A percentile compares a stretch with the other conserved stretches of the same genome.
Evolutionary conservation across 2,113 vertebrate species (phyloP).

Genomic region (Eidolon helvum): DNA sequence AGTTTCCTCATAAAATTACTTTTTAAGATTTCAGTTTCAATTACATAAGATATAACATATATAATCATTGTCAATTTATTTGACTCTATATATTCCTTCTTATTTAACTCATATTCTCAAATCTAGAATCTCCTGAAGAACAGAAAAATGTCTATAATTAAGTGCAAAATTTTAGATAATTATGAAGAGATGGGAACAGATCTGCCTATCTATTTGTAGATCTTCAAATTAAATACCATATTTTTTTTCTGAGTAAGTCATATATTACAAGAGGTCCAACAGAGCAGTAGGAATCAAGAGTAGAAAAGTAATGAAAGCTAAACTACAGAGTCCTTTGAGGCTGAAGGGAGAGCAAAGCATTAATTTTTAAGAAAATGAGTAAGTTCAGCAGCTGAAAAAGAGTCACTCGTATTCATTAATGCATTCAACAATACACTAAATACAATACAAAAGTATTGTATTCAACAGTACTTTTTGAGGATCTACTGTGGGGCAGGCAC

Average conservation of each 20-base stretch:
- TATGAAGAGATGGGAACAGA: not conserved
- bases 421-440: not conserved
- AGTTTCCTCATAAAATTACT: not conserved
- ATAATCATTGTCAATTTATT: not conserved
- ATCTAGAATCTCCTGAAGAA: not conserved
- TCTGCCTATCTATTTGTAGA: not conserved
- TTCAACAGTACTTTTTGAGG: not conserved
- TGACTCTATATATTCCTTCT: not conserved
- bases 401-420: not conserved
- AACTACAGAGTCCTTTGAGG: not conserved
- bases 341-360: not conserved
- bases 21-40: not conserved
- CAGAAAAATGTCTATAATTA: not conserved
- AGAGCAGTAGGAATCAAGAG: not conserved
- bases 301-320: not conserved
- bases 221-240: not conserved
- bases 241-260: not conserved
- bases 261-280: not conserved
- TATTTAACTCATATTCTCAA: not conserved
- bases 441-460: too few species aligned
- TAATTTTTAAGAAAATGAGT: not conserved
- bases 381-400: not conserved
- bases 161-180: not conserved
- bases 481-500: not conserved
- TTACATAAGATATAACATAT: not conserved